These are phyloP conservation scores for Eurytoma adleriae DNA, from an alignment of 2,888 invertebrate genomes.

Conservation along the genomic window DNA sequence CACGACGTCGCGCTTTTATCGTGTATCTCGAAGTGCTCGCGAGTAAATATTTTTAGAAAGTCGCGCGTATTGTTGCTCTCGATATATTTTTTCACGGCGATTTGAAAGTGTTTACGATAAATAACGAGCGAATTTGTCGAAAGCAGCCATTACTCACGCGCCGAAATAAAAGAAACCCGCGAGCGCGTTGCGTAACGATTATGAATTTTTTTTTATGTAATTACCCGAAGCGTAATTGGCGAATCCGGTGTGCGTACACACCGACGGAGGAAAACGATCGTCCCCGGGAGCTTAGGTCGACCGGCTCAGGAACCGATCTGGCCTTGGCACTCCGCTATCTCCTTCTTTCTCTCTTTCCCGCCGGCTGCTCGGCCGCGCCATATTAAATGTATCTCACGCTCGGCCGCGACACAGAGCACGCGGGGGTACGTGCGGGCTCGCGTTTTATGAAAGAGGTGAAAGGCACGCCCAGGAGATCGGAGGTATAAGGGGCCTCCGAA, in stretches of 20 bases:
- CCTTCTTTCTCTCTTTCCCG: neutral
- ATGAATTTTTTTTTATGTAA: neutral
- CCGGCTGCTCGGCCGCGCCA: neutral
- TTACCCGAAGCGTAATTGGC: neutral
- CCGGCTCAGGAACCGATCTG: slow-evolving; percentile 49
- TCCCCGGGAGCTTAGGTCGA: neutral
- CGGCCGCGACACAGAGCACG: slow-evolving; percentile 34
- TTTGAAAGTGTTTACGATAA: no score
- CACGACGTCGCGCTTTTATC: no score
- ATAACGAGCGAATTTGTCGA: no score
- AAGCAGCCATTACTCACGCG: no score
- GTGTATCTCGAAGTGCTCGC: no score
- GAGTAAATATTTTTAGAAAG: no score
- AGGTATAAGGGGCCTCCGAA: slow-evolving; percentile 32
- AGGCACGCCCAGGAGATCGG: slow-evolving; percentile 56
- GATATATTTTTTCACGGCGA: no score
- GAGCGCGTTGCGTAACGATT: no score
- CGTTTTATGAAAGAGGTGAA: slow-evolving; percentile 59
- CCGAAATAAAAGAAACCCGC: no score
- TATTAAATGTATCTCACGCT: slow-evolving; percentile 56
- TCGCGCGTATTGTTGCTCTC: no score
- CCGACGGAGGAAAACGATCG: neutral
- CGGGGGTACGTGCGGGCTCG: slow-evolving; percentile 15
- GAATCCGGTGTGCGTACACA: neutral
- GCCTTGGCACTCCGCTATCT: slow-evolving; percentile 52